phyloP scores from a whole-genome alignment of 2,888 invertebrate species.

The Ditula angustiorana region DNA sequence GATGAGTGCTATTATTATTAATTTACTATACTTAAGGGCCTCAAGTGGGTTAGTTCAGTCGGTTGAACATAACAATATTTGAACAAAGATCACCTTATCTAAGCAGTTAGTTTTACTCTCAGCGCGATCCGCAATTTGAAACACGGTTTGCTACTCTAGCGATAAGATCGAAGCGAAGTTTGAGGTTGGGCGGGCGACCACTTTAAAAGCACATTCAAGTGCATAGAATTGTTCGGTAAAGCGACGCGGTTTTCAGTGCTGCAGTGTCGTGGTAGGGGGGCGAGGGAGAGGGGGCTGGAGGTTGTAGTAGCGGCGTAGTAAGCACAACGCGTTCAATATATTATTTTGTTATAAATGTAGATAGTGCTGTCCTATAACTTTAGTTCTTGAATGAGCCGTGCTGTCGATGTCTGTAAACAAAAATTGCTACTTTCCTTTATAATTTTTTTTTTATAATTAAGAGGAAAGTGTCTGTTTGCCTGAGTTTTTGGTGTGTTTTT shows the following conservation, averaged over 20 bases:
- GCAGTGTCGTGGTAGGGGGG: conserved; percentile 56
- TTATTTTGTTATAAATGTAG: conserved; percentile 56
- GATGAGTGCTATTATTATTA: neutral
- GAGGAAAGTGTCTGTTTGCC: neutral
- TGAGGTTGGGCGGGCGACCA: conserved; percentile 11
- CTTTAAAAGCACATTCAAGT: conserved; percentile 31
- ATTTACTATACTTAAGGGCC: neutral
- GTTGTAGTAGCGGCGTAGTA: conserved; percentile 77
- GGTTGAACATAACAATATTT: conserved; percentile 7
- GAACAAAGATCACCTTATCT: conserved; percentile 6
- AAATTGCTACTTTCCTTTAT: neutral
- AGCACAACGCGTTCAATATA: conserved; percentile 68
- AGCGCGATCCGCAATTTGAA: conserved; percentile 1
- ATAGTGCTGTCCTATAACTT: conserved; percentile 43
- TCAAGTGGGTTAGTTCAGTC: conserved; percentile 5
- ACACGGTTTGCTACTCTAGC: conserved; percentile 15
- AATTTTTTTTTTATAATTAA: neutral
- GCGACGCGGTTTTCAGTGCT: conserved; percentile 41
- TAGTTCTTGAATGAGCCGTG: conserved; percentile 18
- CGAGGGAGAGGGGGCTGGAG: conserved; percentile 58
- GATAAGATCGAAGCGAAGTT: conserved; percentile 17
- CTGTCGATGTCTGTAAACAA: conserved; percentile 8
- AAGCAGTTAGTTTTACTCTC: conserved; percentile 12
- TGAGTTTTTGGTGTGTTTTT: too few species aligned
- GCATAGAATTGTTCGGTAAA: conserved; percentile 40